Evolutionary conservation across 2,888 invertebrate genomes (phyloP), one percentile per base, ranked within the genome.

Genomic region (Dryobotodes eremita): DNA sequence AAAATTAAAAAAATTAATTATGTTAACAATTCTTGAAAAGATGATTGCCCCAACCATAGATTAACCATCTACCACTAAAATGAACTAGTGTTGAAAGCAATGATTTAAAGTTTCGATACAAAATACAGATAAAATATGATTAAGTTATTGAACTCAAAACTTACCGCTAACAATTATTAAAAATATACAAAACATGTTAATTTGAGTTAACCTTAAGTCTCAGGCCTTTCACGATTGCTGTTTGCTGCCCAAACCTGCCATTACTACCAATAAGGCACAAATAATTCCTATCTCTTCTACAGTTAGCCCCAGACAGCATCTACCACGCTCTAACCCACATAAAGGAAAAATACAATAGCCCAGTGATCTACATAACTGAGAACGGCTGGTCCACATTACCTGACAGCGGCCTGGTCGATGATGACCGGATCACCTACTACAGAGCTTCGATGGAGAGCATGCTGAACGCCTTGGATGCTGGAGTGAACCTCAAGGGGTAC

Each of bases 361-460:
- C 97, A 1, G 89, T 94, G 66, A 94, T 98, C 77, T 97, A 97
- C 80, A 93, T 98, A 11, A 97, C 97, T 0, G 98, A 98, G 89
- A 98, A 97, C 82, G 97, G 97, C 11, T 96, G 95, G 92, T 94
- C 97, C n/a, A 96, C 96, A 26, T 13, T 59, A 0, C 84, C 88
- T 0, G 86, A 86, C 0, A 82, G 77, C 20, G 93, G 92, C 8
- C 85, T 96, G 8, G 87, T 94, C 5, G 97, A 97, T 88, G 90
- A 92, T 1, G 94, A 93, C 48, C 92, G 97, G 75, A 91, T 97
- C 20, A 74, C 87, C 2, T 97, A 95, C 89, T 92, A 95, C 64
- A 91, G 95, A 75, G 90, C 92, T 0, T 95, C 97, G n/a, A 86
- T 97, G 71, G 92, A 94, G 50, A 94, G 94, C 73, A 90, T 95